These are phyloP conservation scores for Rachycentron canadum DNA, from an alignment of 2,797 vertebrate genomes.

Conservation along the genomic window DNA sequence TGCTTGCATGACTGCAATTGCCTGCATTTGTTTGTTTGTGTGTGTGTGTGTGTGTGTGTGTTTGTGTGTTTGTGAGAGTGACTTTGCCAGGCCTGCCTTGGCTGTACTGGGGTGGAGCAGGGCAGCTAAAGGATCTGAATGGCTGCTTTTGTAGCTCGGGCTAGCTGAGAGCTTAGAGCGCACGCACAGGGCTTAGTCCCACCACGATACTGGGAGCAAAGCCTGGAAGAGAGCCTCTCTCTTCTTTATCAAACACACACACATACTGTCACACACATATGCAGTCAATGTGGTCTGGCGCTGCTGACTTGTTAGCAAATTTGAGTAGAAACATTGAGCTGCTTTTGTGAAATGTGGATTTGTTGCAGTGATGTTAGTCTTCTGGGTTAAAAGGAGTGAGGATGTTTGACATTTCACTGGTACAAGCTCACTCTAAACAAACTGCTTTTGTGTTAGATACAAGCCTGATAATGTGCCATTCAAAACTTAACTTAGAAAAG, in stretches of 20 bases:
- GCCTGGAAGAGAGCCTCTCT: slow-evolving; percentile 61
- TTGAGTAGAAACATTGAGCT: slow-evolving; percentile 51
- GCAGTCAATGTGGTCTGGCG: slow-evolving; percentile 50
- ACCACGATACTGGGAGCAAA: slow-evolving; percentile 68
- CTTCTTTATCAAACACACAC: slow-evolving; percentile 55
- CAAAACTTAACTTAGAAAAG: background rate
- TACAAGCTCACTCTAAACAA: slow-evolving; percentile 42
- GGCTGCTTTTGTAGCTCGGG: slow-evolving; percentile 77
- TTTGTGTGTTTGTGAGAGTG: slow-evolving; percentile 32
- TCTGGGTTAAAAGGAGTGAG: slow-evolving; percentile 41
- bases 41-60: slow-evolving; percentile 20
- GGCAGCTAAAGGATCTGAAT: slow-evolving; percentile 75
- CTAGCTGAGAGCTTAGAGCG: slow-evolving; percentile 67
- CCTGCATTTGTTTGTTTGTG: slow-evolving; percentile 46
- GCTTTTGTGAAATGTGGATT: slow-evolving; percentile 58
- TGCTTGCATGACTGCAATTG: slow-evolving; percentile 34
- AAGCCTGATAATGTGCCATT: slow-evolving; percentile 44
- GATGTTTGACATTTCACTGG: slow-evolving; percentile 38
- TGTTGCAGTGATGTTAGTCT: slow-evolving; percentile 44
- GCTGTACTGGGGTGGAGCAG: slow-evolving; percentile 70
- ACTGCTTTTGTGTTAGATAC: slow-evolving; percentile 57
- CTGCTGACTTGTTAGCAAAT: slow-evolving; percentile 56
- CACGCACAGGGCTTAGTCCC: slow-evolving; percentile 80
- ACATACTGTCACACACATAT: slow-evolving; percentile 43
- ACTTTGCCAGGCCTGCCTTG: slow-evolving; percentile 62